Conservation (phyloP, 2,797 vertebrate species). For the Diplodus puntazzo region DNA sequence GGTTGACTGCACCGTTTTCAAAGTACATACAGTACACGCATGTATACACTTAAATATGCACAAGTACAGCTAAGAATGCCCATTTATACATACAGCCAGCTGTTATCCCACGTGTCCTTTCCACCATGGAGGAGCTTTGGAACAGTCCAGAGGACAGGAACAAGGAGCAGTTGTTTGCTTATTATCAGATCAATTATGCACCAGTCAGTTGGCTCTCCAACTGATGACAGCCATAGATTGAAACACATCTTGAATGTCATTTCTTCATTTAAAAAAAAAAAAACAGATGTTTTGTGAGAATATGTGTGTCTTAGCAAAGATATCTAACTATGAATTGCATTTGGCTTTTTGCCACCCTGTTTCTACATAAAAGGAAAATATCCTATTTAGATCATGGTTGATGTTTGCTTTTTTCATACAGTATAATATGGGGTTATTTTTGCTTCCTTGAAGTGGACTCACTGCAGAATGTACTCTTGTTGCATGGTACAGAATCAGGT, state of each 20-base stretch:
- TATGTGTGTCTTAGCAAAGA: conserved; percentile 14
- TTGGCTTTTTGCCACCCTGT: conserved; percentile 36
- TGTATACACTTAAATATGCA: not conserved
- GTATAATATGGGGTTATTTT: conserved; percentile 76
- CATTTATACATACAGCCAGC: conserved; percentile 9
- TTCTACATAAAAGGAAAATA: conserved; percentile 36
- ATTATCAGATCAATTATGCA: conserved; percentile 69
- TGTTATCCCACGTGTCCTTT: conserved; percentile 41
- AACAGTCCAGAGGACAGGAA: conserved; percentile 59
- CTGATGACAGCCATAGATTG: conserved; percentile 61
- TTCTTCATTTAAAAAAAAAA: conserved; percentile 43
- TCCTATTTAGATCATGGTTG: conserved; percentile 70
- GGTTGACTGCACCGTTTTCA: not conserved
- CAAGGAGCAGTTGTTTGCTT: conserved; percentile 72
- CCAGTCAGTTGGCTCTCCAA: conserved; percentile 5
- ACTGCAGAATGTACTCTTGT: conserved; percentile 82
- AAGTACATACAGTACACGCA: not conserved
- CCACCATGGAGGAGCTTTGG: not conserved
- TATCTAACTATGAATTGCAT: conserved; percentile 56
- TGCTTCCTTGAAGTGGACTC: conserved; percentile 78
- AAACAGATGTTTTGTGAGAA: conserved; percentile 50
- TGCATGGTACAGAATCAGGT: conserved; percentile 62
- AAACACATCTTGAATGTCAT: conserved; percentile 75
- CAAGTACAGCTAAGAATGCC: conserved; percentile 6
- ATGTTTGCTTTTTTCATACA: conserved; percentile 76